These are phyloP conservation scores for Aeoliscus strigatus DNA, from an alignment of 2,797 vertebrate species.

Conservation along the genomic window DNA sequence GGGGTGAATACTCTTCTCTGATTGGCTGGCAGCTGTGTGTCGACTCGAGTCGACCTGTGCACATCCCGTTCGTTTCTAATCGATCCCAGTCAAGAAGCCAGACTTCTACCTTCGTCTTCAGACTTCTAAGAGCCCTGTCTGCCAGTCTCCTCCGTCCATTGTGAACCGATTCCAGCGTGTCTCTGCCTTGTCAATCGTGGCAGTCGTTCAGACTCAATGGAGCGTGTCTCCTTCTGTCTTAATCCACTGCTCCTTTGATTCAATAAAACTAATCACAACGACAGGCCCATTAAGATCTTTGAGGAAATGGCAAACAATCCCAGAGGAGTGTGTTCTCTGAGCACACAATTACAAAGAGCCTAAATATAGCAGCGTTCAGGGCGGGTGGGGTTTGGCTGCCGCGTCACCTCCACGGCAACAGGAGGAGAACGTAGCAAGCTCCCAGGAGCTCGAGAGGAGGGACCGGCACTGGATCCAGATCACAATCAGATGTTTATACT, in stretches of 20 bases:
- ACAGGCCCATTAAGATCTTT: slow-evolving; percentile 69
- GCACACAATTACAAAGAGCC: slow-evolving; percentile 71
- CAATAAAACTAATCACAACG: slow-evolving; percentile 73
- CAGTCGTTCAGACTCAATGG: slow-evolving; percentile 66
- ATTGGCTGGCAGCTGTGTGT: too few species aligned
- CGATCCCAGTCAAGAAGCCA: too few species aligned
- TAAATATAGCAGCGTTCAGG: slow-evolving; percentile 70
- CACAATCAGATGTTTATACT: too few species aligned
- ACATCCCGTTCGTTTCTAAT: slow-evolving; percentile 51
- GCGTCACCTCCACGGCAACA: slow-evolving; percentile 44
- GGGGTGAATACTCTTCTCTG: too few species aligned
- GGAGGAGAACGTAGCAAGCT: slow-evolving; percentile 49
- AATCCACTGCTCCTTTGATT: slow-evolving; percentile 62
- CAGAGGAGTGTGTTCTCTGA: slow-evolving; percentile 69
- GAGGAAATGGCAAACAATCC: slow-evolving; percentile 64
- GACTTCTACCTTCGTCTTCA: slow-evolving; percentile 35
- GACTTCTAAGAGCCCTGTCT: slow-evolving; percentile 60
- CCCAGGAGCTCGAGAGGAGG: slow-evolving; percentile 26
- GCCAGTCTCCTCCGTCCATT: slow-evolving; percentile 52
- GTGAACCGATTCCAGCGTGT: slow-evolving; percentile 47
- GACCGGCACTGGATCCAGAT: slow-evolving; percentile 45
- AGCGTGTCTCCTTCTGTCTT: slow-evolving; percentile 59
- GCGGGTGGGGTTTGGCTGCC: slow-evolving; percentile 34
- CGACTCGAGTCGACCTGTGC: too few species aligned
- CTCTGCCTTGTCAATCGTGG: slow-evolving; percentile 56